Evolutionary conservation across 1,140 invertebrate species (phyloP).

Genomic region (Pogonomyrmex barbatus): DNA sequence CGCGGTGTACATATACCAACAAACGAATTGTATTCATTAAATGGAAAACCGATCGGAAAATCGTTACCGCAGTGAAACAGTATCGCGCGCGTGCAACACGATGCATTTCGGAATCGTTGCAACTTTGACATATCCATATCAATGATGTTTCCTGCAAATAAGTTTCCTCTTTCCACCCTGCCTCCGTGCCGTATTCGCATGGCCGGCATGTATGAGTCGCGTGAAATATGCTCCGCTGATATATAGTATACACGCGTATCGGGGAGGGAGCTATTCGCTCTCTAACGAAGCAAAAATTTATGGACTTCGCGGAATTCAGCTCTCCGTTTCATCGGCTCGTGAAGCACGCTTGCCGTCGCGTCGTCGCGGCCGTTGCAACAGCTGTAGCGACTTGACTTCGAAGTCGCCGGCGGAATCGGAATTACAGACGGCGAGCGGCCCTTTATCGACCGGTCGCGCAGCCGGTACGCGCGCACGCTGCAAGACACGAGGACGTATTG

Average conservation of each 20-base stretch:
- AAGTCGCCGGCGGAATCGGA: conserved; percentile 47
- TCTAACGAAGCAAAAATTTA: conserved; percentile 63
- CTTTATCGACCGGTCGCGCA: conserved; percentile 56
- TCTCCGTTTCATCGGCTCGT: conserved; percentile 41
- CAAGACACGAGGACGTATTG: conserved; percentile 50
- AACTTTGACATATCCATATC: conserved; percentile 57
- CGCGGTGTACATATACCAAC: background rate
- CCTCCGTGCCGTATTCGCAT: background rate
- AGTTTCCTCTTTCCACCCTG: conserved; percentile 23
- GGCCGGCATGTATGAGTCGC: background rate
- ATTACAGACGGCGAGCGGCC: background rate
- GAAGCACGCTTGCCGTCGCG: background rate
- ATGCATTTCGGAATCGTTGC: conserved; percentile 23
- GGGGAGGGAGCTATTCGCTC: conserved; percentile 7
- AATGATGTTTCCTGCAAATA: conserved; percentile 52
- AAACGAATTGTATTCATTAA: conserved; percentile 42
- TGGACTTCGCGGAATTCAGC: conserved; percentile 52
- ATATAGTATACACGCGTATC: background rate
- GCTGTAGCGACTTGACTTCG: conserved; percentile 39
- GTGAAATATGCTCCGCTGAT: conserved; percentile 37
- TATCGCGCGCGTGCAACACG: background rate
- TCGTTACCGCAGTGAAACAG: conserved; percentile 22
- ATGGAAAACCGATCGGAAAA: conserved; percentile 36
- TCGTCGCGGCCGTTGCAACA: background rate
- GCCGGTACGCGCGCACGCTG: background rate